Conservation (phyloP, 2,888 invertebrate genomes). For the Aphidius colemani region DNA sequence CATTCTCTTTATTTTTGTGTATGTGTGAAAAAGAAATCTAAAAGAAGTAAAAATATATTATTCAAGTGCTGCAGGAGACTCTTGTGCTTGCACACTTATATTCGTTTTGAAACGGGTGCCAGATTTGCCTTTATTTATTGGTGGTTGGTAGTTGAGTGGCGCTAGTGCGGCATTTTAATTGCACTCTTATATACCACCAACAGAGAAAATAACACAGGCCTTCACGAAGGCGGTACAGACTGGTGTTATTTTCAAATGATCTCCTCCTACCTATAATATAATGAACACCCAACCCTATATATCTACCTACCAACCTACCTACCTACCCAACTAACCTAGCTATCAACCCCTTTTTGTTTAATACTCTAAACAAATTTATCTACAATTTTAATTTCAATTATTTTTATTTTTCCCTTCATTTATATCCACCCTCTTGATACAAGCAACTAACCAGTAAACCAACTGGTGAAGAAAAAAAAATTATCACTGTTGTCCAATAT, state of each 20-base stretch:
- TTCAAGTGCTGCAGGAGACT: background rate
- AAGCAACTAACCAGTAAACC: too few species aligned
- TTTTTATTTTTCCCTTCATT: too few species aligned
- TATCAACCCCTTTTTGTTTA: background rate
- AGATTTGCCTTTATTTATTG: constrained; percentile 57
- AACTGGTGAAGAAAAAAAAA: too few species aligned
- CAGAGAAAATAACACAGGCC: constrained; percentile 23
- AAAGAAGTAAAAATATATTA: too few species aligned
- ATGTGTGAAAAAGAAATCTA: too few species aligned
- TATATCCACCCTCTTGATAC: too few species aligned
- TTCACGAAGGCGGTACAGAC: constrained; percentile 32
- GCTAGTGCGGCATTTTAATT: constrained; percentile 61
- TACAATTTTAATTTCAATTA: too few species aligned
- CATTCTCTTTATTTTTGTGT: too few species aligned
- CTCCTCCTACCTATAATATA: constrained; percentile 35
- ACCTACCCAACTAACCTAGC: background rate
- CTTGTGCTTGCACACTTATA: constrained; percentile 48
- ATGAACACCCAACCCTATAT: constrained; percentile 11
- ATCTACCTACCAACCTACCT: constrained; percentile 5
- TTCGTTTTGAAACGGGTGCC: constrained; percentile 41
- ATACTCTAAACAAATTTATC: too few species aligned
- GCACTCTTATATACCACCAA: constrained; percentile 54
- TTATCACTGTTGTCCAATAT: too few species aligned
- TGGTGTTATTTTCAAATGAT: constrained; percentile 46
- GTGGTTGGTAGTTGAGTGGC: constrained; percentile 58